These are phyloP conservation scores for Melanocharis versteri DNA, from an alignment of 2,113 vertebrate species.

Conservation along the genomic window DNA sequence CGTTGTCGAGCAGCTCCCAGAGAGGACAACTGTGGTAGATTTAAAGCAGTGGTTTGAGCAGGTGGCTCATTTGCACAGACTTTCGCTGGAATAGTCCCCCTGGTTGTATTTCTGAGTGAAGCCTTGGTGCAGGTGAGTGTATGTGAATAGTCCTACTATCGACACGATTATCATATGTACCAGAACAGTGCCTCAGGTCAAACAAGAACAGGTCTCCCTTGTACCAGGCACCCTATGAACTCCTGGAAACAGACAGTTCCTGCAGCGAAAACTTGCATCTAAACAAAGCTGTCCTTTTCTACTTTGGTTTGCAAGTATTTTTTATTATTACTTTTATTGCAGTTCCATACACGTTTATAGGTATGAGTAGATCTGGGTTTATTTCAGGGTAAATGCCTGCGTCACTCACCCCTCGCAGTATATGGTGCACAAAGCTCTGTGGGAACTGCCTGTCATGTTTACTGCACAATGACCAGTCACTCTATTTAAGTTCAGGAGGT, in stretches of 20 bases:
- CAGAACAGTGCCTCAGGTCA: not conserved
- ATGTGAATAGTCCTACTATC: not conserved
- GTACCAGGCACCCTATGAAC: not conserved
- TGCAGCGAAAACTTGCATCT: not conserved
- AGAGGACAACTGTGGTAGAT: not conserved
- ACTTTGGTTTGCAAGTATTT: not conserved
- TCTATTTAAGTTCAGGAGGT: not conserved
- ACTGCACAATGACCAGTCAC: not conserved
- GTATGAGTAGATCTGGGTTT: not conserved
- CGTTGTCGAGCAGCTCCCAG: not conserved
- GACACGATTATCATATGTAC: not conserved
- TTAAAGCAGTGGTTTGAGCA: conserved; percentile 8
- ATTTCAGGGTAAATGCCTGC: not conserved
- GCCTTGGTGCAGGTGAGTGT: not conserved
- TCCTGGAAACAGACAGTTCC: not conserved
- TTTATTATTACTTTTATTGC: not conserved
- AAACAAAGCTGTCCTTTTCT: not conserved
- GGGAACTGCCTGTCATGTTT: not conserved
- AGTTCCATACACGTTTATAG: not conserved
- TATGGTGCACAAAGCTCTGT: not conserved
- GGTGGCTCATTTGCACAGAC: not conserved
- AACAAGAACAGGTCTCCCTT: not conserved
- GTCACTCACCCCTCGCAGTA: not conserved
- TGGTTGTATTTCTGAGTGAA: not conserved
- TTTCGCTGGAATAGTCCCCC: not conserved